Evolutionary conservation across 64 coral and sea anemone genomes (phyloP), one percentile per base, ranked within the genome.

Genomic region (Montipora cactus): DNA sequence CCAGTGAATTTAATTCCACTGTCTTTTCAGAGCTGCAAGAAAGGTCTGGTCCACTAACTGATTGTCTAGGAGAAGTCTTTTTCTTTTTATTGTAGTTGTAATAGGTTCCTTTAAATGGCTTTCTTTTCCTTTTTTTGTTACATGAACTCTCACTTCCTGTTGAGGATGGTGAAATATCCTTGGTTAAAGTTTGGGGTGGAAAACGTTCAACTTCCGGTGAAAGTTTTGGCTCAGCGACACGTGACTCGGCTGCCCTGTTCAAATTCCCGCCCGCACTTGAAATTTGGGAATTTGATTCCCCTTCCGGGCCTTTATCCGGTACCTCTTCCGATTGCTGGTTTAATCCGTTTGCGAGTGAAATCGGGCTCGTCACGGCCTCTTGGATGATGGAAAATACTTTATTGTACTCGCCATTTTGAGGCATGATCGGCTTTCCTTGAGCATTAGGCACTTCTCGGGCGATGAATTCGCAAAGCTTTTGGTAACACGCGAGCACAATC

Each of bases 401-500:
- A 64, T 95, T 94, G 55, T 95, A 96, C 73, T 94, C 92, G 59
- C 95, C 95, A 20, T 94, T 99, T 93, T 92, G 93, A 22, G 82
- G 25, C 14, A 83, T 79, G 13, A 66, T 86, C 20, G 83, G 70
- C 7, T 52, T 79, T 16, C 87, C 74, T 47, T 92, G 87, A 16
- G 59, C 79, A 57, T 81, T 64, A 7, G 80, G 84, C 25, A 88
- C 76, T 18, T 93, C 92, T 12, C 92, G 81, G 0, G 93, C 79
- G 77, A 98, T 51, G 79, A 52, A 92, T 70, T 99, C 95, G 75
- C 98, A 99, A 44, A 99, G 83, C 91, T 96, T 94, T 87, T 96
- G 95, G 85, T 99, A 99, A 75, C 98, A 99, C 7, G 98, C 98
- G 16, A 99, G 87, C 0, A 99, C 83, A 44, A 99, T 94, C n/a